Conservation (phyloP, 2,888 invertebrate species). For the Drosophila neonasuta region DNA sequence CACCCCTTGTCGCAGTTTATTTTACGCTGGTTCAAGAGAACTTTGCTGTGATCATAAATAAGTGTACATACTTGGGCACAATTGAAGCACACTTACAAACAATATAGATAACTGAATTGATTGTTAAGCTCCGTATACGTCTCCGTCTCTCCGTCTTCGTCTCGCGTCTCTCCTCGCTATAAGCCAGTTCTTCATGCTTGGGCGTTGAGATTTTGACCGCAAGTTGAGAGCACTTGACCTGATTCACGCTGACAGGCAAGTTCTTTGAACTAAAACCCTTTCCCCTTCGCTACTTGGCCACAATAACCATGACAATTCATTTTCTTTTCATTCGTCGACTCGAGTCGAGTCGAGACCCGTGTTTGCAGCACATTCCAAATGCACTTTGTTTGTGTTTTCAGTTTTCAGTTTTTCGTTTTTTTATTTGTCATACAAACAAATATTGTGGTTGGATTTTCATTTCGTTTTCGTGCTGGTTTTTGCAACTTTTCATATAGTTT, state of each 20-base stretch:
- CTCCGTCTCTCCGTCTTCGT: no score
- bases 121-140: slow-evolving; percentile 2
- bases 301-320: slow-evolving; percentile 30
- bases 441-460: slow-evolving; percentile 11
- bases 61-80: not conserved
- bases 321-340: slow-evolving; percentile 14
- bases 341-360: not conserved
- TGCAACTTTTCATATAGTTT: slow-evolving; percentile 19
- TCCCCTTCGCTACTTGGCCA: not conserved
- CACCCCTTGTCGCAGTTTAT: no score
- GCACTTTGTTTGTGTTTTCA: slow-evolving; percentile 45
- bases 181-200: slow-evolving; percentile 8
- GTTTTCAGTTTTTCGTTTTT: no score
- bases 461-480: slow-evolving; percentile 15
- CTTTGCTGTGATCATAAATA: slow-evolving; percentile 1
- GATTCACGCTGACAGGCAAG: slow-evolving; percentile 21
- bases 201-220: slow-evolving; percentile 13
- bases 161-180: no score
- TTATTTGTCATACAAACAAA: slow-evolving; percentile 2
- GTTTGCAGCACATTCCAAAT: slow-evolving; percentile 37
- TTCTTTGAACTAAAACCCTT: slow-evolving; percentile 16
- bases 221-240: slow-evolving; percentile 43
- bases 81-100: slow-evolving; percentile 2
- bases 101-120: slow-evolving; percentile 11
- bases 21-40: not conserved